These are phyloP conservation scores for Hylia prasina DNA, from an alignment of 2,113 vertebrate species.

Conservation along the genomic window DNA sequence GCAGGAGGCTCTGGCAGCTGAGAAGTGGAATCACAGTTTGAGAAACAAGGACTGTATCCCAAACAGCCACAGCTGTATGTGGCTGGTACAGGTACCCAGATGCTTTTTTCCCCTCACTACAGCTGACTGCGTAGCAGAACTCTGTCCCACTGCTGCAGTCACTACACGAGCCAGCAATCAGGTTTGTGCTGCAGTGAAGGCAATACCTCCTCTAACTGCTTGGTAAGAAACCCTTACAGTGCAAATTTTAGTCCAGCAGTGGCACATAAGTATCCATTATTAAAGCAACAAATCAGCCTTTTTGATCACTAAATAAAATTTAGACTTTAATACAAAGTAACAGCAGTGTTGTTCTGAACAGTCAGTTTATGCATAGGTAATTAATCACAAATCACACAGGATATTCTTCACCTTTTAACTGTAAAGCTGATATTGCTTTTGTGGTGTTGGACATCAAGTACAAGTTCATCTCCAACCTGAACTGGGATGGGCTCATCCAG, in stretches of 20 bases:
- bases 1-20: not conserved
- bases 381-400: not conserved
- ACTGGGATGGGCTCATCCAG: conserved; percentile 84
- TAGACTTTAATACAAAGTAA: conserved; percentile 37
- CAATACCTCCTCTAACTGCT: not conserved
- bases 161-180: rapidly evolving
- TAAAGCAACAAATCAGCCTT: not conserved
- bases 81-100: not conserved
- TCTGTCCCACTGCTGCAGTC: not conserved
- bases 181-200: not conserved
- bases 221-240: no score
- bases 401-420: conserved; percentile 59
- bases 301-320: not conserved
- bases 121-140: rapidly evolving
- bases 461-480: conserved; percentile 78
- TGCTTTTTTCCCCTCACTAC: not conserved
- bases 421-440: conserved; percentile 91
- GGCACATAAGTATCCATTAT: not conserved
- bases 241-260: not conserved
- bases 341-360: not conserved
- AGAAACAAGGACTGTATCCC: not conserved
- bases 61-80: not conserved
- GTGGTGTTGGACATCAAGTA: conserved; percentile 81
- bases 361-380: not conserved
- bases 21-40: not conserved